These are phyloP conservation scores for Caenorhabditis virilis DNA, from an alignment of 2,888 invertebrate genomes.

Conservation along the genomic window DNA sequence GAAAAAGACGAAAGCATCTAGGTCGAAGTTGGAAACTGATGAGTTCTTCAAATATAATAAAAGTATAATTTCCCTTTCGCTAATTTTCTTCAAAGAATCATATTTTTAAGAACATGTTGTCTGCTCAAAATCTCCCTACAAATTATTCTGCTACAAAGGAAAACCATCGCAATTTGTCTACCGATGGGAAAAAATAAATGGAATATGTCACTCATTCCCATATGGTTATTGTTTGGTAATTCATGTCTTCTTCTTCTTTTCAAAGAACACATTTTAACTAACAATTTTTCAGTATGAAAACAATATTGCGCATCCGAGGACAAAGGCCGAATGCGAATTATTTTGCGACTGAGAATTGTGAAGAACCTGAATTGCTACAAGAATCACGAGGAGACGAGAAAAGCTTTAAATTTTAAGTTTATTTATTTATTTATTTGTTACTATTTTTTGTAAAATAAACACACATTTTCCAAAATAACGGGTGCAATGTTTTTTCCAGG, in stretches of 20 bases:
- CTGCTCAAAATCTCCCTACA: conserved; percentile 29
- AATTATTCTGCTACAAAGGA: conserved; percentile 26
- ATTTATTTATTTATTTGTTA: too few species aligned
- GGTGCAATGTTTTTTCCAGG: too few species aligned
- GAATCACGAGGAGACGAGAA: too few species aligned
- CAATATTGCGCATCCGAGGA: conserved; percentile 41
- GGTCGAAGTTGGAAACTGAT: neutral
- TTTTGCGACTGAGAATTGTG: conserved; percentile 18
- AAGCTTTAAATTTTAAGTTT: too few species aligned
- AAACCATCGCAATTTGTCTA: conserved; percentile 44
- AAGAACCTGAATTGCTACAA: neutral
- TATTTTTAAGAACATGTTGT: conserved; percentile 18
- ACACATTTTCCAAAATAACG: too few species aligned
- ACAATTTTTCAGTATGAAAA: conserved; percentile 32
- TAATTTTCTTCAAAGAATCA: neutral
- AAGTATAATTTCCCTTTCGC: neutral
- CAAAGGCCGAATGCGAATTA: conserved; percentile 33
- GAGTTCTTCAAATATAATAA: neutral
- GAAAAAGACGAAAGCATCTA: neutral
- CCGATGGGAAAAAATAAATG: conserved; percentile 43
- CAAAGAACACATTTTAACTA: neutral
- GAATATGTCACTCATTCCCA: conserved; percentile 40
- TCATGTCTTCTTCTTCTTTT: neutral
- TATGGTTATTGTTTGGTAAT: conserved; percentile 45
- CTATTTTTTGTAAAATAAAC: too few species aligned